These are phyloP conservation scores for Sciurus niger DNA, from an alignment of 2,113 vertebrate species.

Conservation along the genomic window DNA sequence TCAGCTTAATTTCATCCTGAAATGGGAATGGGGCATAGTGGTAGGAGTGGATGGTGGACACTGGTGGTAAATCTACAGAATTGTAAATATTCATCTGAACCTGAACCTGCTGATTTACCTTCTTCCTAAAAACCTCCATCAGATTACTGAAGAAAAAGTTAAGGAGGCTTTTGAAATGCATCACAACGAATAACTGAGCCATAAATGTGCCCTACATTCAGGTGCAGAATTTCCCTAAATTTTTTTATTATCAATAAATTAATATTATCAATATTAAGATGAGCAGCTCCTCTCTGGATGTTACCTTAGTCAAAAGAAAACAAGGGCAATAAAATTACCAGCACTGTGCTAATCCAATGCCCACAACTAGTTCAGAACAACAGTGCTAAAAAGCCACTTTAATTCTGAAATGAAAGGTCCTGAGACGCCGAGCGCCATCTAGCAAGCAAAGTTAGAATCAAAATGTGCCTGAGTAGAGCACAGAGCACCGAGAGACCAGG, in stretches of 20 bases:
- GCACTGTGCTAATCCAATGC: slow-evolving; percentile 73
- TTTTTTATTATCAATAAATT: slow-evolving; percentile 59
- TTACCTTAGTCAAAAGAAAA: slow-evolving; percentile 55
- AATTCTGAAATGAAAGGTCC: slow-evolving; percentile 85
- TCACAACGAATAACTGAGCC: slow-evolving; percentile 47
- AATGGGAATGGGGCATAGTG: background rate
- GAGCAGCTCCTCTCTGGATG: background rate
- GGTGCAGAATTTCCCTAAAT: slow-evolving; percentile 49
- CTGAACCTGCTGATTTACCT: slow-evolving; percentile 29
- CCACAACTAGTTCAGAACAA: slow-evolving; percentile 76
- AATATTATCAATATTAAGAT: too few relatives aligned
- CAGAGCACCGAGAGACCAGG: background rate
- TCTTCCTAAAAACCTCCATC: slow-evolving; percentile 57
- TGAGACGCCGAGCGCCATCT: slow-evolving; percentile 97
- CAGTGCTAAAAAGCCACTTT: slow-evolving; percentile 71
- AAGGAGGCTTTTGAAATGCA: slow-evolving; percentile 64
- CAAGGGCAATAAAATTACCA: slow-evolving; percentile 30
- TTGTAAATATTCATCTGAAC: slow-evolving; percentile 25
- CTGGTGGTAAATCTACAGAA: background rate
- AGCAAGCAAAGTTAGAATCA: slow-evolving; percentile 94
- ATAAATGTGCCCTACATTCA: slow-evolving; percentile 58
- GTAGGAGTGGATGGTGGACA: background rate
- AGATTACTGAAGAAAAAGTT: slow-evolving; percentile 72
- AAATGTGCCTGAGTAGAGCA: slow-evolving; percentile 58
- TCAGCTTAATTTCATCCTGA: background rate